Conservation (phyloP, 2,797 vertebrate genomes). For the Gila robusta region DNA sequence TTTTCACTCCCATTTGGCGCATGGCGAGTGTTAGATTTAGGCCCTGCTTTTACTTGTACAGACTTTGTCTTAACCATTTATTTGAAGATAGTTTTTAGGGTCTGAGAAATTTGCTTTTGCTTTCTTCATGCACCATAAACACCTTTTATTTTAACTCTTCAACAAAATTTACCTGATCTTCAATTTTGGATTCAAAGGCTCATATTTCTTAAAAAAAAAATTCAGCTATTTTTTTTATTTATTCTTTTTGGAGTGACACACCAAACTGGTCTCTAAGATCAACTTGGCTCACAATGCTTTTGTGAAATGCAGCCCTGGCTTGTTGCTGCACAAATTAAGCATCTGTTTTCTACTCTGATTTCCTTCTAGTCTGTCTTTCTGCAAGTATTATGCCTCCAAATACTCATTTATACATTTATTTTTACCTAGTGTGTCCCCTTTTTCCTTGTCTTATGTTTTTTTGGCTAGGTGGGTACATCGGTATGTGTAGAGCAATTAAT, state of each 20-base stretch:
- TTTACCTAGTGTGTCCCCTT: neutral
- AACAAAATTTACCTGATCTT: neutral
- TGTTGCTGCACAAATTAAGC: neutral
- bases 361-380: neutral
- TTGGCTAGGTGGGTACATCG: neutral
- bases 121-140: neutral
- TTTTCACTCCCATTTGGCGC: too few species aligned
- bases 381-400: neutral
- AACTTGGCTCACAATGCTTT: neutral
- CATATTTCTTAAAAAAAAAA: too few species aligned
- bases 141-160: neutral
- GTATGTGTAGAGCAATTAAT: constrained; percentile 27
- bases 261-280: neutral
- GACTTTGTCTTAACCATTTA: neutral
- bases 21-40: too few species aligned
- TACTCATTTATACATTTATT: neutral
- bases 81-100: neutral
- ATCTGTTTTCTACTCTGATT: constrained; percentile 2
- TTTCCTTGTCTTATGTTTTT: neutral
- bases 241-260: neutral
- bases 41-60: neutral
- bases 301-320: neutral
- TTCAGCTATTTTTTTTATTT: neutral
- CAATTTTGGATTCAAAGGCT: neutral
- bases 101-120: neutral